A percentile compares a stretch with the other conserved stretches of the same genome.
These are phyloP conservation scores for Ictalurus punctatus DNA, from an alignment of 2,113 vertebrate genomes.

Conservation along the genomic window DNA sequence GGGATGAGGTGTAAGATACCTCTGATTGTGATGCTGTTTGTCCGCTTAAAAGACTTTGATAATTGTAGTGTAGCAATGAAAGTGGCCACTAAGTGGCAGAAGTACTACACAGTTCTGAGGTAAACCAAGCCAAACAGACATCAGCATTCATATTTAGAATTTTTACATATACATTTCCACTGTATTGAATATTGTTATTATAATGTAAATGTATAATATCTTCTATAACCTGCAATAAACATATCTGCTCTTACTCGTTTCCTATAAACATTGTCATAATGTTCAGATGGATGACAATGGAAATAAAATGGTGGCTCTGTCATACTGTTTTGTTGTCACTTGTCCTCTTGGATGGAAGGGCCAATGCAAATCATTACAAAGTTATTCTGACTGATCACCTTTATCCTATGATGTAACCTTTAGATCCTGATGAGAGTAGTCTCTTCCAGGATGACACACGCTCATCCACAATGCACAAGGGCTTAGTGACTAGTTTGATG, in stretches of 20 bases:
- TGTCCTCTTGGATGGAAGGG: background rate
- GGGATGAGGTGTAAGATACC: background rate
- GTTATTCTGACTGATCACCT: background rate
- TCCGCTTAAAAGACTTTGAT: background rate
- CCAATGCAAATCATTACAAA: background rate
- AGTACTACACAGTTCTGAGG: background rate
- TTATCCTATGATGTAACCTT: background rate
- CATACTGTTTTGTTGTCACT: background rate
- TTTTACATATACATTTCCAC: background rate
- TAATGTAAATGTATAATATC: background rate
- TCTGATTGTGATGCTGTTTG: background rate
- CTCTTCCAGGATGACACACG: background rate
- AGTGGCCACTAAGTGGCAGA: conserved; percentile 37
- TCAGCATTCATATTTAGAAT: background rate
- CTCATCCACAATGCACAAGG: background rate
- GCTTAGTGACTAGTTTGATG: background rate
- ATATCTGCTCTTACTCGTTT: background rate
- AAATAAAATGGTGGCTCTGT: background rate
- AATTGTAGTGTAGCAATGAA: background rate
- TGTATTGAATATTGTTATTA: background rate
- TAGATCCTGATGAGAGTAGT: background rate
- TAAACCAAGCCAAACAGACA: background rate
- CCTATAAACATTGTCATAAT: background rate
- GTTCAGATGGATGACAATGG: background rate
- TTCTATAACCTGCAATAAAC: conserved; percentile 1